phyloP scores from a whole-genome alignment of 2,888 invertebrate species.

The Agrotis ipsilon region DNA sequence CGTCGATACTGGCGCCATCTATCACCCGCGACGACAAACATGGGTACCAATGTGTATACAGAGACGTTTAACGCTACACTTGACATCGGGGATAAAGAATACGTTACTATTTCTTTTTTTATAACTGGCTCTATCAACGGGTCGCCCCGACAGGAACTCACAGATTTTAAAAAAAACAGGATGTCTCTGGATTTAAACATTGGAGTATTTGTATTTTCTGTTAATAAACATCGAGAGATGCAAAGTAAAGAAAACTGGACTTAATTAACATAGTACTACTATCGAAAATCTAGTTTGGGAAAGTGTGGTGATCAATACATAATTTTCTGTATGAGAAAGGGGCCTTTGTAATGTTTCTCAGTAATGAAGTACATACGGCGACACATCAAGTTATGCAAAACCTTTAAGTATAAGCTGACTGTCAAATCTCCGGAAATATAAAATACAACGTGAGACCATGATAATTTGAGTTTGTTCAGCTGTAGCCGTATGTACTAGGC shows the following conservation, averaged over 20 bases:
- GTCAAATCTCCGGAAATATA: no score
- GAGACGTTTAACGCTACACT: conserved; percentile 43
- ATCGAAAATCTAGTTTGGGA: not conserved
- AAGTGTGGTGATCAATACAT: not conserved
- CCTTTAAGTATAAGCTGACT: no score
- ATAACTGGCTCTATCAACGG: not conserved
- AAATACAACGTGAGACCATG: no score
- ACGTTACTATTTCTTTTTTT: conserved; percentile 1
- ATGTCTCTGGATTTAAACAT: not conserved
- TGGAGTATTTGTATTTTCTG: not conserved
- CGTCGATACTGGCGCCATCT: conserved; percentile 59
- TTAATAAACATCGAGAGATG: not conserved
- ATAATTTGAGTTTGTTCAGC: no score
- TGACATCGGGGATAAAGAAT: conserved; percentile 28
- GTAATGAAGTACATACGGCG: no score
- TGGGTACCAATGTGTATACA: conserved; percentile 58
- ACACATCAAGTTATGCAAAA: no score
- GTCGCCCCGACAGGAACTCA: not conserved
- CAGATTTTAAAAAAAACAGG: not conserved
- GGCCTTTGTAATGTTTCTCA: no score
- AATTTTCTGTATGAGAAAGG: no score
- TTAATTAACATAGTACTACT: not conserved
- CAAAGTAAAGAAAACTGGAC: not conserved
- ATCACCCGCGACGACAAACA: conserved; percentile 56
- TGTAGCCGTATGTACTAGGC: no score